Conservation (phyloP, 2,888 invertebrate species). For the Rhorus exstirpatorius region DNA sequence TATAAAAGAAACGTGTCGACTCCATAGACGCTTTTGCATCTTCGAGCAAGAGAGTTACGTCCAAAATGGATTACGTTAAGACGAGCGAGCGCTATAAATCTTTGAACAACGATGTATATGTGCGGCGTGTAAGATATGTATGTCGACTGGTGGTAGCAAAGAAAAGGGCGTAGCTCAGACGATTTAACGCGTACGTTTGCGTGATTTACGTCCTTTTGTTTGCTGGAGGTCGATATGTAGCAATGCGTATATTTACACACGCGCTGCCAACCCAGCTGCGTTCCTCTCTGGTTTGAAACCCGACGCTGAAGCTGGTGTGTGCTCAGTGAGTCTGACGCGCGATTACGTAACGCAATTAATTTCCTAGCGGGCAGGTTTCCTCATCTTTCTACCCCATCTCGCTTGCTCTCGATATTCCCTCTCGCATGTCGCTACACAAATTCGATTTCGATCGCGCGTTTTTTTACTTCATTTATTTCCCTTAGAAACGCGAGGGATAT, state of each 20-base stretch:
- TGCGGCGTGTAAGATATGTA: background rate
- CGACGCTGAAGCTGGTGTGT: slow-evolving; percentile 56
- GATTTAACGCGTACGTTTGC: background rate
- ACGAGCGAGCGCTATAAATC: background rate
- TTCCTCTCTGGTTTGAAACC: slow-evolving; percentile 50
- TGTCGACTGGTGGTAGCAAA: background rate
- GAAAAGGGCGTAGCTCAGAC: too few relatives aligned
- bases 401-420: slow-evolving; percentile 1
- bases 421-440: slow-evolving; percentile 32
- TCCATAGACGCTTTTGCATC: slow-evolving; percentile 16
- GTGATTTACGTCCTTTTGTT: background rate
- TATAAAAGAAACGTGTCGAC: slow-evolving; percentile 5
- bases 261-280: slow-evolving; percentile 51
- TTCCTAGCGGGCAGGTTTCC: slow-evolving; percentile 44
- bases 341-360: slow-evolving; percentile 72
- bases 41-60: slow-evolving; percentile 17
- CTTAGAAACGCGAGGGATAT: background rate
- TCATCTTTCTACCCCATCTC: background rate
- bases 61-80: background rate
- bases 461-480: background rate
- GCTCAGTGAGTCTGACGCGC: slow-evolving; percentile 64
- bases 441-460: slow-evolving; percentile 25
- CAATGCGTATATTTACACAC: slow-evolving; percentile 65
- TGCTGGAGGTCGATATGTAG: background rate
- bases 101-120: background rate